Evolutionary conservation across 2,113 vertebrate genomes (phyloP), one percentile per base, ranked within the genome.

Genomic region (Sclerurus mexicanus): DNA sequence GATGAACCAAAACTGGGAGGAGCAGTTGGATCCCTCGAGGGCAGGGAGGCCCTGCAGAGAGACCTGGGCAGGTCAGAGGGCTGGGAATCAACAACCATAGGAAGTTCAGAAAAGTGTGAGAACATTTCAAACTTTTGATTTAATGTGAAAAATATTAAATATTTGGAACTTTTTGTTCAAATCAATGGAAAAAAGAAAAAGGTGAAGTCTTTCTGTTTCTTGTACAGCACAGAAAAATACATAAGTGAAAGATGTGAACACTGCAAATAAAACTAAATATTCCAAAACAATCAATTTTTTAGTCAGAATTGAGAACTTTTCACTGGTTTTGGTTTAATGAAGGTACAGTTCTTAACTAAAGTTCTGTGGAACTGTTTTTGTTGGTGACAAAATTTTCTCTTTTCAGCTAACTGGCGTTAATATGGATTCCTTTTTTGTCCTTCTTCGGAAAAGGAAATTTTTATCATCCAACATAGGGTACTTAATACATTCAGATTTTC

Each of bases 391-490:
- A 0, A 10, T 79, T 62, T 75, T 79, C 7, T 74, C 20, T 58
- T 85, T 68, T 63, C 10, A 7, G 8, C 14, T 49, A 35, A 35
- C 19, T 24, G 16, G 47, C 72, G 33, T n/a, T 24, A 37, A 6
- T 28, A 59, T 4, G 22, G 39, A 56, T 47, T 25, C 8, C 4
- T 35, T 24, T 31, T 28, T 35, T 12, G 37, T 30, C 10, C 2
- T 47, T 58, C 37, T 22, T 40, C 49, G 24, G 40, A 73, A 80
- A 55, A 37, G 15, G 10, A 68, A 63, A 49, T 31, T 21, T 28
- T 50, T 47, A 25, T 9, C 0, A 0, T 33, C 23, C 37, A 81
- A 3, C 56, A 15, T 14, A 44, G 6, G 5, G 42, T 44, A 24
- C 16, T 31, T 83, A 19, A 80, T 31, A 25, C n/a, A 10, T 21